A percentile compares a stretch with the other conserved stretches of the same genome.
Evolutionary conservation across 2,888 invertebrate genomes (phyloP).

Genomic region (Pachymerium ferrugineum): DNA sequence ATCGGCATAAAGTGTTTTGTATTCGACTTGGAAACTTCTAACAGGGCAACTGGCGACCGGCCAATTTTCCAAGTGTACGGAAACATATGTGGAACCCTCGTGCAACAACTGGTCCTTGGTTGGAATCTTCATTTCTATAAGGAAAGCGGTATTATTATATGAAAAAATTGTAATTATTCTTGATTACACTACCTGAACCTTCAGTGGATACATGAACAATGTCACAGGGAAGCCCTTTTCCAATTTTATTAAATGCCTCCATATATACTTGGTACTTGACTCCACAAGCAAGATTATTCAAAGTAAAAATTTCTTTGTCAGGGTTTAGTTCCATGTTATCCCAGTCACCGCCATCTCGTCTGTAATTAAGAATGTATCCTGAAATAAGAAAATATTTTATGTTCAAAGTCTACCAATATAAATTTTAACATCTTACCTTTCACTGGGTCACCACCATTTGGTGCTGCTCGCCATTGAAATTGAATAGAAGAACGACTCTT

Average conservation of each 20-base stretch:
- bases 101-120: constrained; percentile 28
- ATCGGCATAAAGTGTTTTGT: constrained; percentile 13
- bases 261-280: constrained; percentile 33
- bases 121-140: constrained; percentile 30
- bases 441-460: not conserved
- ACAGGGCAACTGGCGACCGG: constrained; percentile 31
- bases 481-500: not conserved
- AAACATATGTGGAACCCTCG: constrained; percentile 8
- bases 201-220: constrained; percentile 30
- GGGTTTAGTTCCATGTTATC: not conserved
- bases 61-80: constrained; percentile 29
- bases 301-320: constrained; percentile 19
- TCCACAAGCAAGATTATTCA: constrained; percentile 34
- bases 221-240: constrained; percentile 28
- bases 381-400: not conserved
- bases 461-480: not conserved
- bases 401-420: too few species aligned
- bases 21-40: constrained; percentile 26
- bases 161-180: not conserved
- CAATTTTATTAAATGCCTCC: constrained; percentile 32
- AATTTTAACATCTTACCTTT: too few species aligned
- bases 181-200: constrained; percentile 29
- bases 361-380: not conserved
- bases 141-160: too few species aligned
- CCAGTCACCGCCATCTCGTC: not conserved